Conservation (phyloP, 2,113 vertebrate genomes). For the Naja naja region DNA sequence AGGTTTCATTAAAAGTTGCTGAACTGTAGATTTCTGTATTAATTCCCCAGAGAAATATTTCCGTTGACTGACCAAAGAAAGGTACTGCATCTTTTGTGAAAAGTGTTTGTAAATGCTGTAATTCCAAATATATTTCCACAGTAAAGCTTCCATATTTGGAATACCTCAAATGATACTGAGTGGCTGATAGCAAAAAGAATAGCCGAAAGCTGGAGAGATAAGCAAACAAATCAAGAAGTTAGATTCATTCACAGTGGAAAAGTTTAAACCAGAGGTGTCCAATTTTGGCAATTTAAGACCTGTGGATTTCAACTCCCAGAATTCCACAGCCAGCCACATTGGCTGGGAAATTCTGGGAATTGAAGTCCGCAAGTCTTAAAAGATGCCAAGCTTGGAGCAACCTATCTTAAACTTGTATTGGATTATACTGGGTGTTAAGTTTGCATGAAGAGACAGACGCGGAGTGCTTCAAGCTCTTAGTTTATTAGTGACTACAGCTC, state of each 20-base stretch:
- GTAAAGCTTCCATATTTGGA: background rate
- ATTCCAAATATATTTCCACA: background rate
- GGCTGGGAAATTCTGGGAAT: too few species aligned
- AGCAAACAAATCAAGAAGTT: background rate
- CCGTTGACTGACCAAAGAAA: background rate
- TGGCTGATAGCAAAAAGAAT: background rate
- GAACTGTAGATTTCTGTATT: background rate
- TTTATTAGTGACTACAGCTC: too few species aligned
- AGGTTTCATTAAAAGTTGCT: background rate
- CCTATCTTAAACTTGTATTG: background rate
- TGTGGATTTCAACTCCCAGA: too few species aligned
- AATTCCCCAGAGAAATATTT: background rate
- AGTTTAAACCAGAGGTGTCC: background rate
- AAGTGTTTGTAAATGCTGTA: background rate
- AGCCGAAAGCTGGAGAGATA: background rate
- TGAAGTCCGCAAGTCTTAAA: too few species aligned
- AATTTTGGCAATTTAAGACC: too few species aligned
- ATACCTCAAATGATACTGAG: background rate
- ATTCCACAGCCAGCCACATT: too few species aligned
- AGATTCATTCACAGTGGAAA: background rate
- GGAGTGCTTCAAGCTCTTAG: too few species aligned
- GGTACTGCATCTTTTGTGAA: conserved; percentile 3
- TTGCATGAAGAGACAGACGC: too few species aligned
- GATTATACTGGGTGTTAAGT: background rate
- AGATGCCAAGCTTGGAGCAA: too few species aligned